Base-by-base conservation (phyloP, 1,140 invertebrate species). In the Heliconius hewitsoni region DNA sequence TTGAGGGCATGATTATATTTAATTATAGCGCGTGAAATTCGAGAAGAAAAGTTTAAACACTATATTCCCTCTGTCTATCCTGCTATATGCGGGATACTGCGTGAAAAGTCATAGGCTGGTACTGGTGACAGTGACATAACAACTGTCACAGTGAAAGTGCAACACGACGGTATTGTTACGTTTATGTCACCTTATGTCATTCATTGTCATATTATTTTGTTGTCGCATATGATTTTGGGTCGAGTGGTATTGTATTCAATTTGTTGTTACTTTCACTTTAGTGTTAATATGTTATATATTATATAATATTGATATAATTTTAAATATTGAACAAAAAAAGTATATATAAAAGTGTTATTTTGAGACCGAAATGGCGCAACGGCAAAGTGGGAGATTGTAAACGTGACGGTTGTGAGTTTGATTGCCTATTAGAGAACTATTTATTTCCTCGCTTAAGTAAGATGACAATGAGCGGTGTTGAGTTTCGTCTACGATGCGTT, bases 181-280 rank as follows among this genome's bases (percentile, higher is more conserved):
- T 23, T 66, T 3, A 30, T 66, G 60, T 66, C 60, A 66, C 57
- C 60, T 66, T n/a, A 23, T 66, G n/a, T 66, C 60, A 66, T 3
- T 66, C 27, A 30, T 66, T 66, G 27, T 30, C 13, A 16, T 66
- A 27, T 66, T 5, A 66, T 66, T 66, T 66, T 30, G 27, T 30
- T 66, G 60, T 66, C 60, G 13, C n/a, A 60, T 60, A 60, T 13
- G n/a, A 66, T 66, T 66, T 66, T 66, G 60, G 27, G 23, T 66
- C 60, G 60, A 6, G 11, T 27, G 13, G 13, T 66, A 27, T 66
- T 16, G 27, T 27, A 30, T 30, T 30, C 60, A 30, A 66, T 66
- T 66, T 66, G 3, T 18, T 19, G 50, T 19, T 8, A 52, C 50
- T 18, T 52, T 46, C 42, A 46, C 42, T 46, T 46, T 46, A 16